phyloP scores from a whole-genome alignment of 2,797 vertebrate genomes.

The Sylvia borin region DNA sequence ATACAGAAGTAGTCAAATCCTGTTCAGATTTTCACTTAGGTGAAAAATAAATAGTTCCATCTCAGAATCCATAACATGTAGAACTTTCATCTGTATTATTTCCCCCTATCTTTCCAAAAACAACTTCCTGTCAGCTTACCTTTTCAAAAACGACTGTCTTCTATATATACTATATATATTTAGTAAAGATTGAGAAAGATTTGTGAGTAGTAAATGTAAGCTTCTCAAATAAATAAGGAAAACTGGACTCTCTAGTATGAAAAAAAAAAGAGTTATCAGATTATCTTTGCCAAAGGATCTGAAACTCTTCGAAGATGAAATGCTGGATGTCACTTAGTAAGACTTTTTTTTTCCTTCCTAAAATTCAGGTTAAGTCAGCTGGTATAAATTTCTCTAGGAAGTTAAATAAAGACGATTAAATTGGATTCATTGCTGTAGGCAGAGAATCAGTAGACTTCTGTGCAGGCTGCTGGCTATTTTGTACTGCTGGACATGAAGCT shows the following conservation, averaged over 20 bases:
- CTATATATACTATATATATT: not conserved
- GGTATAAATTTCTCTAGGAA: not conserved
- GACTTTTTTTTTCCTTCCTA: not conserved
- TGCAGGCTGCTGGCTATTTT: not conserved
- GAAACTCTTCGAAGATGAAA: not conserved
- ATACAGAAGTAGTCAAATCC: not conserved
- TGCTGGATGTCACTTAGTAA: not conserved
- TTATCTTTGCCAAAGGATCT: not conserved
- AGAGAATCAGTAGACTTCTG: not conserved
- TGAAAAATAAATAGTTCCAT: not conserved
- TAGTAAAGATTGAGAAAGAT: not conserved
- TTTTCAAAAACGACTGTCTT: not conserved
- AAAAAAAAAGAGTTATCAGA: not conserved
- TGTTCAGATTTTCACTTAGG: not conserved
- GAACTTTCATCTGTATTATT: not conserved
- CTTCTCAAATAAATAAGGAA: not conserved
- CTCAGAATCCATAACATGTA: not conserved
- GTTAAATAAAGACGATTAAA: not conserved
- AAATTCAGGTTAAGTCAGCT: not conserved
- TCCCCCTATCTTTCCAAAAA: not conserved
- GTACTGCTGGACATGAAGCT: not conserved
- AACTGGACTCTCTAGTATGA: not conserved
- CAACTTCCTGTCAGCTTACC: not conserved
- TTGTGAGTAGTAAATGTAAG: not conserved
- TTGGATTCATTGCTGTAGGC: not conserved